These are phyloP conservation scores for Poecilus cupreus DNA, from an alignment of 2,888 invertebrate genomes.

Conservation along the genomic window DNA sequence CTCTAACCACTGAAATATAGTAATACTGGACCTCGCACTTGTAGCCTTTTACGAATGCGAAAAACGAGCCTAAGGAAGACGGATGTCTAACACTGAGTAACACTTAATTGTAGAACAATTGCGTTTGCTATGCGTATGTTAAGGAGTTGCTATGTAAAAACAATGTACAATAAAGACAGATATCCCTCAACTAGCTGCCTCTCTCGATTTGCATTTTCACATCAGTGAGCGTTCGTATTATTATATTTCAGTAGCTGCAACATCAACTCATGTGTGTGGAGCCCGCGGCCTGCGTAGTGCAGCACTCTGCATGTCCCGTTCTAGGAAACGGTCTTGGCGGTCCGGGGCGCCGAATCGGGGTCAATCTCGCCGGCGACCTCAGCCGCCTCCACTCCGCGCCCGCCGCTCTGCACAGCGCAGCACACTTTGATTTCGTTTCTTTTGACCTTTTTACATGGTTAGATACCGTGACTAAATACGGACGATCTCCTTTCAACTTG, in stretches of 20 bases:
- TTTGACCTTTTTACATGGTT: slow-evolving; percentile 55
- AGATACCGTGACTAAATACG: slow-evolving; percentile 49
- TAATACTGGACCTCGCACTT: too few species aligned
- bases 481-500: slow-evolving; percentile 46
- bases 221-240: too few species aligned
- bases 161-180: too few species aligned
- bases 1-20: too few species aligned
- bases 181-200: too few species aligned
- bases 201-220: too few species aligned
- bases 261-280: not conserved
- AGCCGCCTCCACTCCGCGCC: slow-evolving; percentile 22
- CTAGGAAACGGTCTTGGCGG: not conserved
- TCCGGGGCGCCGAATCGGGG: slow-evolving; percentile 36
- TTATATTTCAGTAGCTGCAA: not conserved
- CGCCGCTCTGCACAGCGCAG: slow-evolving; percentile 3
- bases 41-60: too few species aligned
- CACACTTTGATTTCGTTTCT: slow-evolving; percentile 47
- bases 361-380: slow-evolving; percentile 48
- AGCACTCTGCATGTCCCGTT: slow-evolving; percentile 12
- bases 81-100: too few species aligned
- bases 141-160: too few species aligned
- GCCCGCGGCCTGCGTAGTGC: not conserved
- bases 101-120: too few species aligned
- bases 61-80: too few species aligned
- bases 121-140: too few species aligned